Conservation (phyloP, 2,797 vertebrate genomes). For the Silurus lanzhouensis region DNA sequence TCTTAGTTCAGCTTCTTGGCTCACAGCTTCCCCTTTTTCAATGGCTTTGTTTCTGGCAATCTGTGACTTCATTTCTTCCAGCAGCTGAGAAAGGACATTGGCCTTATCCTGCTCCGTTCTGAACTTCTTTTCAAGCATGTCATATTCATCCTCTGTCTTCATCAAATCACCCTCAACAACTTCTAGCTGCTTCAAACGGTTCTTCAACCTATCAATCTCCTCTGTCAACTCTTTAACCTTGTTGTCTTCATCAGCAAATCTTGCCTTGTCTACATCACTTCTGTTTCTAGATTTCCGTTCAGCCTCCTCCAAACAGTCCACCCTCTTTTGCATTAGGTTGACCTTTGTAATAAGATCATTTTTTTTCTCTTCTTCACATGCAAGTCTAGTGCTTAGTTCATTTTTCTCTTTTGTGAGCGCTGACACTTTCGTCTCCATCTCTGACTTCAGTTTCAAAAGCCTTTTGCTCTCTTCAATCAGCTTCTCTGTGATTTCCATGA, state of each 20-base stretch:
- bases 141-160: constrained; percentile 96
- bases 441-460: constrained; percentile 89
- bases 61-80: constrained; percentile 90
- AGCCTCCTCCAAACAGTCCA: constrained; percentile 81
- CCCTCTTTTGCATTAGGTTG: constrained; percentile 78
- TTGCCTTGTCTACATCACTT: constrained; percentile 65
- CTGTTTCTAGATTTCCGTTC: constrained; percentile 78
- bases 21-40: constrained; percentile 86
- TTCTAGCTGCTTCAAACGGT: constrained; percentile 89
- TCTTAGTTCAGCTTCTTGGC: constrained; percentile 86
- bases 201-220: constrained; percentile 88
- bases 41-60: constrained; percentile 89
- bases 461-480: constrained; percentile 97
- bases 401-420: constrained; percentile 82
- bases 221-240: constrained; percentile 84
- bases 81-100: constrained; percentile 81
- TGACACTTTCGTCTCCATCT: constrained; percentile 89
- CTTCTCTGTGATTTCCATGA: constrained; percentile 93
- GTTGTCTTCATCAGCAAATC: constrained; percentile 78
- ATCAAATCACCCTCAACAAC: constrained; percentile 94
- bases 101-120: constrained; percentile 92
- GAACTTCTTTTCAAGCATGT: constrained; percentile 91
- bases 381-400: constrained; percentile 78
- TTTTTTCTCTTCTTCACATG: constrained; percentile 83
- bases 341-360: constrained; percentile 78